phyloP scores from a whole-genome alignment of 2,113 vertebrate genomes.

The Cyphomyrus plagiostoma region DNA sequence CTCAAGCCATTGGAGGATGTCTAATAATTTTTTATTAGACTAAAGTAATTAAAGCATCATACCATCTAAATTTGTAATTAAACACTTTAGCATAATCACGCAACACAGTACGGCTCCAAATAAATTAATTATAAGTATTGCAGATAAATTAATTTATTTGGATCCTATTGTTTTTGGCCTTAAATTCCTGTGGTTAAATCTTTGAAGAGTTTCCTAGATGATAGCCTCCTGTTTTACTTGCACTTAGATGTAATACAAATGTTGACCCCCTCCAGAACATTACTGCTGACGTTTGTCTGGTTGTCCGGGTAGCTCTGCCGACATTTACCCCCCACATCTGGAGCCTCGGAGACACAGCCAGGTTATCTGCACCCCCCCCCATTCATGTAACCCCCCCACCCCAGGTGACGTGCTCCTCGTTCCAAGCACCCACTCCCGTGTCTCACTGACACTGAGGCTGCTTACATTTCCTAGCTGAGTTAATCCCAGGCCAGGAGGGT shows the following conservation, averaged over 20 bases:
- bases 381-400: background rate
- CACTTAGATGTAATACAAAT: background rate
- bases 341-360: background rate
- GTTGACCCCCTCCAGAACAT: background rate
- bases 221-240: constrained; percentile 42
- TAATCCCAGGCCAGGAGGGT: background rate
- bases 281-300: background rate
- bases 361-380: background rate
- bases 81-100: constrained; percentile 86
- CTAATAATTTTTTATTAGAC: constrained; percentile 82
- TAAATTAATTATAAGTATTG: constrained; percentile 81
- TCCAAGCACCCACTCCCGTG: background rate
- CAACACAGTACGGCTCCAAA: constrained; percentile 75
- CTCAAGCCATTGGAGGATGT: constrained; percentile 74
- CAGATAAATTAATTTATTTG: constrained; percentile 80
- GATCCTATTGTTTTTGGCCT: constrained; percentile 71
- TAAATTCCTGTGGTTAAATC: constrained; percentile 64
- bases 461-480: background rate
- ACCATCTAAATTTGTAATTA: constrained; percentile 92
- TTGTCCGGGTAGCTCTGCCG: background rate
- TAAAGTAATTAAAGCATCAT: constrained; percentile 80
- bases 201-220: constrained; percentile 61
- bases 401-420: background rate
- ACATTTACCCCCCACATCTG: background rate
- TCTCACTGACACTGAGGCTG: background rate